Conservation (phyloP, 2,113 vertebrate species). For the Butorides virescens region DNA sequence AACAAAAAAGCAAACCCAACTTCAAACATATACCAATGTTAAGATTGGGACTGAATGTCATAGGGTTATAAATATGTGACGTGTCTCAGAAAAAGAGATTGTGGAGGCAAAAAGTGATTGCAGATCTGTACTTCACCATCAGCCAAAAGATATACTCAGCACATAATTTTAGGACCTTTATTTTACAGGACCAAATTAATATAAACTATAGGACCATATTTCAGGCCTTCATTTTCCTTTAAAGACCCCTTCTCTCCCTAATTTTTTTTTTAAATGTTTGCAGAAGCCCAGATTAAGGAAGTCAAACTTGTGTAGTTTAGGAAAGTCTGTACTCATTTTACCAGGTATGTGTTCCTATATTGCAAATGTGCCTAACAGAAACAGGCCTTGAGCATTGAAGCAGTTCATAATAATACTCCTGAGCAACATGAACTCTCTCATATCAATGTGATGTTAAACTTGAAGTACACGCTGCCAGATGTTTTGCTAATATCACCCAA, state of each 20-base stretch:
- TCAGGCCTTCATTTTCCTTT: neutral
- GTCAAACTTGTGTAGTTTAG: neutral
- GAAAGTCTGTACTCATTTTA: neutral
- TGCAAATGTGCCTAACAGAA: neutral
- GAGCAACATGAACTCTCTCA: neutral
- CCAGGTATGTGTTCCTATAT: neutral
- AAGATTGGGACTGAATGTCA: neutral
- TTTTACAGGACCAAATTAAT: neutral
- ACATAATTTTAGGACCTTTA: neutral
- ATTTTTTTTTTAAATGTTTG: neutral
- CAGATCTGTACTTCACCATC: neutral
- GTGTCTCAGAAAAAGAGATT: neutral
- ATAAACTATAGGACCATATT: neutral
- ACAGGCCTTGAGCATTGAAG: neutral
- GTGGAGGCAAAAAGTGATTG: neutral
- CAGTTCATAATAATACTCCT: neutral
- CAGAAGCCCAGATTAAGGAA: neutral
- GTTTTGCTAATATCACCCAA: neutral
- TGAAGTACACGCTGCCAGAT: neutral
- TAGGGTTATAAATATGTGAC: neutral
- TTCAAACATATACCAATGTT: neutral
- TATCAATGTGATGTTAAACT: neutral
- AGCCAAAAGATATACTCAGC: neutral
- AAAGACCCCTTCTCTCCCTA: neutral
- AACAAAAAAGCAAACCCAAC: too few species aligned